Base-by-base conservation (phyloP, 2,113 vertebrate genomes). In the Promerops cafer region DNA sequence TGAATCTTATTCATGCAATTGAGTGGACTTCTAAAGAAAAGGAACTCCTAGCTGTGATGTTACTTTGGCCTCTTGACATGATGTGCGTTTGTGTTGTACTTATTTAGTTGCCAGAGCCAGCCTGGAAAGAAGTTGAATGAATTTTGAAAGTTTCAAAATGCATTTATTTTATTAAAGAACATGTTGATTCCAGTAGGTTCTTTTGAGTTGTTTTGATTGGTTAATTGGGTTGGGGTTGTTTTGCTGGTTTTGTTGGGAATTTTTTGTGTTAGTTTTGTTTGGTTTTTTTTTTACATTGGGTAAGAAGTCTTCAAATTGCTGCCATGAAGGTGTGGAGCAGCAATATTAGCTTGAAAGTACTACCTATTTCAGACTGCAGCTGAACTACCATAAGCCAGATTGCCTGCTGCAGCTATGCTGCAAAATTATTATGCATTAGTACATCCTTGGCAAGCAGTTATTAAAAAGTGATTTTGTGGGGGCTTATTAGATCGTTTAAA, bases 81-180 rank as follows among this genome's bases (percentile, higher is more conserved):
- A 11, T 39, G 26, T 37, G 24, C 16, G 6, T 95, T 96, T 50
- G 27, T 65, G 33, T 93, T 96, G 45, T 50, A 40, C 64, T 87
- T 79, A 56, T 40, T 69, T 63, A 70, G 86, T 59, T 83, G 68
- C 74, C 60, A 90, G 74, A 63, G 21, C 16, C 79, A 61, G 59
- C 39, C 80, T 93, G 87, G 57, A 78, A 93, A 95, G 86, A 96
- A 97, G 64, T 64, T 89, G 89, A 96, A 92, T 94, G 89, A 75
- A 63, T 71, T 98, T 87, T 70, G 39, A 68, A 87, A 70, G 81
- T 85, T 85, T 88, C 42, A 65, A 86, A 94, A 60, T 74, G 12
- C 10, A 3, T 59, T 89, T 84, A 52, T 93, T 94, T 77, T 89
- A 56, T 89, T 74, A 77, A 93, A 83, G 35, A 80, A 50, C 27